phyloP scores from a whole-genome alignment of 2,113 vertebrate species.

The Erythrolamprus reginae region DNA sequence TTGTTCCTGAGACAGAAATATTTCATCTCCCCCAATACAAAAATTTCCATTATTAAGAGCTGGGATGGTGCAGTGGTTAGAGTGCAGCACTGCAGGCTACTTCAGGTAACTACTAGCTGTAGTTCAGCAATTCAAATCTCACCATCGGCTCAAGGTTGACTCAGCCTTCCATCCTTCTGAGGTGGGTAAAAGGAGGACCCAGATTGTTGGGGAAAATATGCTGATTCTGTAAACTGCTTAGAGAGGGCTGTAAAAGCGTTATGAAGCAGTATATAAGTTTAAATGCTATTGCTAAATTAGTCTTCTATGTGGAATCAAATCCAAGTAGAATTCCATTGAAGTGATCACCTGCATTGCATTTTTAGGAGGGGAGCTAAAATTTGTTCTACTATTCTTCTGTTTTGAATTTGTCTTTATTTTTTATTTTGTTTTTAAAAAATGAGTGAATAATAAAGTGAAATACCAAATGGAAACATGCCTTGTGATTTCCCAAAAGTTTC shows the following conservation, averaged over 20 bases:
- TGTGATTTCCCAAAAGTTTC: background rate
- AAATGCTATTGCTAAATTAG: too few relatives aligned
- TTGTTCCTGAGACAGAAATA: background rate
- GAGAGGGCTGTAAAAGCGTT: too few relatives aligned
- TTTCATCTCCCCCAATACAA: background rate
- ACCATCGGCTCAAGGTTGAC: too few relatives aligned
- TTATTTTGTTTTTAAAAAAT: background rate
- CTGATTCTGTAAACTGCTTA: too few relatives aligned
- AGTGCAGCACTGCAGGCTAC: too few relatives aligned
- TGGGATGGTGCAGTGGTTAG: too few relatives aligned
- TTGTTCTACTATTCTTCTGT: background rate
- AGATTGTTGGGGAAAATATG: too few relatives aligned
- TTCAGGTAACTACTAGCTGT: too few relatives aligned
- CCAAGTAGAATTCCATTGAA: background rate
- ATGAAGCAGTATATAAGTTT: too few relatives aligned
- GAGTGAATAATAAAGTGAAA: background rate
- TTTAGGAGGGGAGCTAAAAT: background rate
- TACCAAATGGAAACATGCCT: background rate
- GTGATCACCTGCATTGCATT: background rate
- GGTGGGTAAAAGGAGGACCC: too few relatives aligned
- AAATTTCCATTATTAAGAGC: background rate
- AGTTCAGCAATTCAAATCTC: too few relatives aligned
- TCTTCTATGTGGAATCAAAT: background rate
- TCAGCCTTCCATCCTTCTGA: too few relatives aligned
- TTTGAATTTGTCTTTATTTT: background rate